phyloP scores from a whole-genome alignment of 92 coral and sea anemone genomes.

The Epizoanthus illoricatus region DNA sequence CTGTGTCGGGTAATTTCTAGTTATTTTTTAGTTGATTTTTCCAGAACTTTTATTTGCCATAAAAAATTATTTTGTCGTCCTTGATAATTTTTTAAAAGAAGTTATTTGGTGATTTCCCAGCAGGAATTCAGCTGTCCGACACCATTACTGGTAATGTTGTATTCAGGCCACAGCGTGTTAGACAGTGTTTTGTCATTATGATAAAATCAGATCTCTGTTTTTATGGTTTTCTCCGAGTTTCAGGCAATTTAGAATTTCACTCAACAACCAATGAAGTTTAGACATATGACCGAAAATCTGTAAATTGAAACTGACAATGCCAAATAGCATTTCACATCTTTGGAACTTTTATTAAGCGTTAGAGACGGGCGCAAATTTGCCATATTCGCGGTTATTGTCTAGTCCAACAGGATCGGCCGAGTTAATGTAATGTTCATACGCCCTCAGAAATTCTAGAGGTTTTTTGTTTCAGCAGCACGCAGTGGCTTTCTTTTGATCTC shows the following conservation, averaged over 20 bases:
- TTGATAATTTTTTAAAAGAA: background rate
- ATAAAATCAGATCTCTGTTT: background rate
- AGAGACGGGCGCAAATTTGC: too few relatives aligned
- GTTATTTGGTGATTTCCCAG: background rate
- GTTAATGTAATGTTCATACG: too few relatives aligned
- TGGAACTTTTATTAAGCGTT: too few relatives aligned
- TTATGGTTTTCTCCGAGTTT: background rate
- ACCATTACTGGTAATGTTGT: background rate
- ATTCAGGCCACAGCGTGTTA: background rate
- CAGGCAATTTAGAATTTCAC: background rate
- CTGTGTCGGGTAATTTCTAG: background rate
- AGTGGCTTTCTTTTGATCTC: too few relatives aligned
- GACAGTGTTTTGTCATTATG: background rate
- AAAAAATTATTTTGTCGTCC: background rate
- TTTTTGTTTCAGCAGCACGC: too few relatives aligned
- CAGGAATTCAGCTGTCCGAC: conserved; percentile 17
- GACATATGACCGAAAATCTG: background rate
- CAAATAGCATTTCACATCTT: too few relatives aligned
- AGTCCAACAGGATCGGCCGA: too few relatives aligned
- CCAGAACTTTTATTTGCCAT: background rate
- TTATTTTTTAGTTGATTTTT: background rate
- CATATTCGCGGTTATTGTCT: too few relatives aligned
- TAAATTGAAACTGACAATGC: too few relatives aligned
- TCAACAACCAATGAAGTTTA: background rate
- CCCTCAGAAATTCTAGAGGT: too few relatives aligned